Percentiles rank a stretch among this genome's conserved stretches.
These are phyloP conservation scores for Thaumatotibia leucotreta DNA, from an alignment of 1,140 invertebrate genomes.

Conservation along the genomic window DNA sequence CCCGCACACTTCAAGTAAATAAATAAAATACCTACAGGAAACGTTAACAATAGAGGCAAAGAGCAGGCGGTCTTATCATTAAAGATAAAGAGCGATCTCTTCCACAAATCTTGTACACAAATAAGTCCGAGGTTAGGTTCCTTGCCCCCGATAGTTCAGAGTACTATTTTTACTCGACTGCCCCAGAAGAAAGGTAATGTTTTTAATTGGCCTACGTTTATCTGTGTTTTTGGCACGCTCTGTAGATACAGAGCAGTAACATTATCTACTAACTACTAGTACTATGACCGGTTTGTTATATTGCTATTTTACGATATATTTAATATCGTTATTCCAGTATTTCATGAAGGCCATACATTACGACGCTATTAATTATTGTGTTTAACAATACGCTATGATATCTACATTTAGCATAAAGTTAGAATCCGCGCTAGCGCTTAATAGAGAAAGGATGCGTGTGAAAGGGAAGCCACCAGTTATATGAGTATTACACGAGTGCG, in stretches of 20 bases:
- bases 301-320: not conserved
- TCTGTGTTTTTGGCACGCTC: not conserved
- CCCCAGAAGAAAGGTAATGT: not conserved
- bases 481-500: no score
- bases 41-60: no score
- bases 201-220: not conserved
- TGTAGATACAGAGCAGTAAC: not conserved
- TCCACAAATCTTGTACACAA: not conserved
- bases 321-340: not conserved
- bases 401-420: no score
- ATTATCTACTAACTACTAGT: not conserved
- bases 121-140: slow-evolving; percentile 7
- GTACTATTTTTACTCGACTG: slow-evolving; percentile 5
- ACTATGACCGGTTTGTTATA: no score
- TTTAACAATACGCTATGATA: no score
- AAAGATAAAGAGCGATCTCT: no score
- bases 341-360: not conserved
- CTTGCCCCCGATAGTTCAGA: slow-evolving; percentile 3
- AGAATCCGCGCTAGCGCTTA: no score
- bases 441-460: no score
- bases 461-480: no score
- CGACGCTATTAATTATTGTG: not conserved
- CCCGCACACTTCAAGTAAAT: no score
- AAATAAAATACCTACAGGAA: no score
- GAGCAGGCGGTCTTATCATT: no score